Evolutionary conservation across 2,888 invertebrate species (phyloP), one percentile per base, ranked within the genome.

Genomic region (Hirudinaria manillensis): DNA sequence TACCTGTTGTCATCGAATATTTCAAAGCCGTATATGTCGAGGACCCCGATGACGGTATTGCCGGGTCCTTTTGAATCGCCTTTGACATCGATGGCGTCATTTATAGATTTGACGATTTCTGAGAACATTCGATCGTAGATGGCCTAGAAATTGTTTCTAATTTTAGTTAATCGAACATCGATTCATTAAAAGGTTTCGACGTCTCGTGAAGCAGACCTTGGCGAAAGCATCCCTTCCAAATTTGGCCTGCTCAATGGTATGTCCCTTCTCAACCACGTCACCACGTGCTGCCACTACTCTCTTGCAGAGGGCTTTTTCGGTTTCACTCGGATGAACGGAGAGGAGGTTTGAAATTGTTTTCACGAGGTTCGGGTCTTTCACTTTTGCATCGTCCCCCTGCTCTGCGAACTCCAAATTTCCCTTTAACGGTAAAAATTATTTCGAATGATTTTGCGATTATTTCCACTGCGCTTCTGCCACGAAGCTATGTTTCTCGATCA

Each of bases 11-110:
- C 89, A 81, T 96, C 95, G 86, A 99, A 96, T 80, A 98, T 95
- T 88, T 99, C 98, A 86, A 98, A 99, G 29, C 98, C 98, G 85
- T 98, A 99, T 83, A 99, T 99, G 84, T 99, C 98, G 72, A 99
- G 87, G 6, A 98, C 97, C 16, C 97, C 97, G 82, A 95, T 94
- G 65, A 94, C 89, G 0, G 92, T 92, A 83, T 89, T 89, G 83
- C 90, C 90, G 36, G 77, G 77, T 83, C 77, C 78, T 36, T 80
- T 78, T 32, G 29, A 29, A 21, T 81, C 82, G 32, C 81, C 77
- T 29, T 91, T 90, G 10, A 91, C 91, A 72, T 92, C 90, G 79
- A 98, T 94, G 0, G 93, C 93, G 78, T 91, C 89, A 87, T 99
- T 99, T 73, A 98, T 93, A 84, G 92, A 89, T 65, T 90, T 89